Conservation (phyloP, 2,797 vertebrate genomes). For the Coilia nasus region DNA sequence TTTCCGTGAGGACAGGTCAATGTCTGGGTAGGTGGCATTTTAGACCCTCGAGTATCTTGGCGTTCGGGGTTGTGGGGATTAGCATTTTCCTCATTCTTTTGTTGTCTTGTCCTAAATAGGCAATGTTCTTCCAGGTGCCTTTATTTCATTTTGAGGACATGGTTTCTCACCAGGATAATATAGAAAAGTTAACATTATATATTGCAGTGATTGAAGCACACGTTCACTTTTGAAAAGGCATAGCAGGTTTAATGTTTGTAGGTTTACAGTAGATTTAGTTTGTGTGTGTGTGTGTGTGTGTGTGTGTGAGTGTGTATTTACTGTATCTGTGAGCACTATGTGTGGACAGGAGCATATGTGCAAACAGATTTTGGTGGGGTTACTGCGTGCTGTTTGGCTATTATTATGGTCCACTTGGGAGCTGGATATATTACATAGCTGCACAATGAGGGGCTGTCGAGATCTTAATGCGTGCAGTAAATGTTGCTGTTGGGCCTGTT, state of each 20-base stretch:
- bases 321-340: neutral
- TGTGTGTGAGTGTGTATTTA: neutral
- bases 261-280: neutral
- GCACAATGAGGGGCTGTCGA: slow-evolving; percentile 9
- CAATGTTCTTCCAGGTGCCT: slow-evolving; percentile 32
- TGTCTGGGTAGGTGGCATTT: neutral
- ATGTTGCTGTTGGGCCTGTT: neutral
- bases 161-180: neutral
- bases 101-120: slow-evolving; percentile 42
- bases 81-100: slow-evolving; percentile 23
- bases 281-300: neutral
- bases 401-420: neutral
- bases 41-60: neutral
- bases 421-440: neutral
- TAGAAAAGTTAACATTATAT: neutral
- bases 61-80: neutral
- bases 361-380: neutral
- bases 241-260: neutral
- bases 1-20: slow-evolving; percentile 5
- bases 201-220: neutral
- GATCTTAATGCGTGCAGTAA: slow-evolving; percentile 13
- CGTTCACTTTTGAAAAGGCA: neutral
- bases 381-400: neutral
- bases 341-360: neutral
- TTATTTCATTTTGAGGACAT: slow-evolving; percentile 31